A percentile compares a stretch with the other conserved stretches of the same genome.
Conservation (phyloP, 2,797 vertebrate species). For the Silurus lanzhouensis region DNA sequence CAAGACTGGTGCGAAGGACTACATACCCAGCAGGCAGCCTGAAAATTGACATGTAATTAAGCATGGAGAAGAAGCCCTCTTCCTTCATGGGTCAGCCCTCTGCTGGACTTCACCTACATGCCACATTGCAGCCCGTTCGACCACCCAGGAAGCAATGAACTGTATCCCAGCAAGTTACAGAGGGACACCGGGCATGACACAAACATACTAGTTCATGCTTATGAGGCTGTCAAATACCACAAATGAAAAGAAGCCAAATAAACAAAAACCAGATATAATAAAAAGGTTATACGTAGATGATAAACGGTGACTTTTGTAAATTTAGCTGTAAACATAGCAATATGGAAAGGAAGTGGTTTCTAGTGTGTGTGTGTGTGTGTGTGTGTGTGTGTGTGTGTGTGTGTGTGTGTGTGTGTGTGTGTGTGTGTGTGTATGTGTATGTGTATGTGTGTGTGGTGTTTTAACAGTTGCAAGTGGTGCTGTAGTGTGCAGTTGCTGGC, state of each 20-base stretch:
- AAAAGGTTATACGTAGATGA: not conserved
- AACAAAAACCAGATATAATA: too few species aligned
- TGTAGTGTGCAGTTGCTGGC: conserved; percentile 55
- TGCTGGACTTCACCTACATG: conserved; percentile 65
- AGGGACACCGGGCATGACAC: not conserved
- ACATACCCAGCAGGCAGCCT: conserved; percentile 51
- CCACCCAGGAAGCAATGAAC: conserved; percentile 26
- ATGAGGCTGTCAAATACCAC: not conserved
- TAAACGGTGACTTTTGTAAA: too few species aligned
- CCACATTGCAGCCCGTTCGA: conserved; percentile 58
- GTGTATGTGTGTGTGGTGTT: conserved; percentile 8
- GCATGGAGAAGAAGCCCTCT: conserved; percentile 52
- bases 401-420: conserved; percentile 7
- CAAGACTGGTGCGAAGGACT: conserved; percentile 47
- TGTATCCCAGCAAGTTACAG: not conserved
- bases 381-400: conserved; percentile 12
- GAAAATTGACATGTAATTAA: conserved; percentile 65
- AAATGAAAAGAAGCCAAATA: too few species aligned
- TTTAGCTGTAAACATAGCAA: not conserved
- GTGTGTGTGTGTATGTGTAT: conserved; percentile 5
- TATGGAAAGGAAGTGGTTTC: not conserved
- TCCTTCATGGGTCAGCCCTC: conserved; percentile 54
- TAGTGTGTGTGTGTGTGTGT: conserved; percentile 8
- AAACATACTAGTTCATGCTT: not conserved
- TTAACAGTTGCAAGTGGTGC: conserved; percentile 45